phyloP scores from a whole-genome alignment of 2,113 vertebrate genomes.

The Pomatostomus ruficeps region DNA sequence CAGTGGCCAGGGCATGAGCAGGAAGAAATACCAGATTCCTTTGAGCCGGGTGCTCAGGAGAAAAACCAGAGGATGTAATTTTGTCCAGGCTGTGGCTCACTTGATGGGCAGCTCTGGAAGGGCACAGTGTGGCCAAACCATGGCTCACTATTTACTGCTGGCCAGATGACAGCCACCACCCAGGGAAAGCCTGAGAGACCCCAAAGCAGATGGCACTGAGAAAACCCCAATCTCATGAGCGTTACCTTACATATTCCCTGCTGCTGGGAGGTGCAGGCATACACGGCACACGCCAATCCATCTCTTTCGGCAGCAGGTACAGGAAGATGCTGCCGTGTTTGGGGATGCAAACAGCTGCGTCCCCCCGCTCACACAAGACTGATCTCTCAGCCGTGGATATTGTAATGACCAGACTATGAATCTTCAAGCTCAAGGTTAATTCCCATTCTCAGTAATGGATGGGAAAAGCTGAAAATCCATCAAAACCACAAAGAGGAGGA shows the following conservation, averaged over 20 bases:
- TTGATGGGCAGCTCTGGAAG: neutral
- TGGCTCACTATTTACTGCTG: neutral
- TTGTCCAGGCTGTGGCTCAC: neutral
- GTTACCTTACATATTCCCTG: neutral
- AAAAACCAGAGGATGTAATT: neutral
- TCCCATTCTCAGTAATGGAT: slow-evolving; percentile 3
- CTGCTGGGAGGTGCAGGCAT: neutral
- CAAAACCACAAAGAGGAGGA: slow-evolving; percentile 6
- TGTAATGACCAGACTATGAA: neutral
- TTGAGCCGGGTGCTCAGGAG: neutral
- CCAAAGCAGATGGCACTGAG: neutral
- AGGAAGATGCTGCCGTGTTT: neutral
- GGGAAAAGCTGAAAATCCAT: slow-evolving; percentile 32
- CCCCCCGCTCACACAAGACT: neutral
- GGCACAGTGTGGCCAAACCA: neutral
- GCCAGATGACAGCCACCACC: neutral
- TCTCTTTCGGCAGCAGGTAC: neutral
- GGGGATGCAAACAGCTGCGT: neutral
- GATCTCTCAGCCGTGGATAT: neutral
- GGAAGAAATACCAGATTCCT: neutral
- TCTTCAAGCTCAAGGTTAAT: slow-evolving; percentile 50
- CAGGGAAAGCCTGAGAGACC: accelerated
- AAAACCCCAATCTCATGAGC: neutral
- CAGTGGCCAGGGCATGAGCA: accelerated
- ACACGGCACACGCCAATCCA: accelerated